Conservation (phyloP, 2,113 vertebrate genomes). For the Castor canadensis region DNA sequence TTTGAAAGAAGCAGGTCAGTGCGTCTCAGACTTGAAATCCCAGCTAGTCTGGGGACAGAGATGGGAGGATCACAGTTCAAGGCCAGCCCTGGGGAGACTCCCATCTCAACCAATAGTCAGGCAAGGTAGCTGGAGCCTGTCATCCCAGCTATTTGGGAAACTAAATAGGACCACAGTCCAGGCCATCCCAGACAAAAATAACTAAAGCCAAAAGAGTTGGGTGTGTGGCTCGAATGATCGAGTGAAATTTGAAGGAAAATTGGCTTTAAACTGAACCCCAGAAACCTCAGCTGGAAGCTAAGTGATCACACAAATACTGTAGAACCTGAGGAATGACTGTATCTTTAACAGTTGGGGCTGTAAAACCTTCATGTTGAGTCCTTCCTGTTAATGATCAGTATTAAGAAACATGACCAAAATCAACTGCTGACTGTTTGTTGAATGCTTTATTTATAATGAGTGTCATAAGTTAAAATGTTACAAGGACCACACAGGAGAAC, state of each 20-base stretch:
- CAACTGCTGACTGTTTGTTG: not conserved
- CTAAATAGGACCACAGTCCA: too few species aligned
- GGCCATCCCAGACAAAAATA: too few species aligned
- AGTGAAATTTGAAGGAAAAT: constrained; percentile 14
- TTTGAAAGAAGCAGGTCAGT: too few species aligned
- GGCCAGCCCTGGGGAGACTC: too few species aligned
- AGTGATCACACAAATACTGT: not conserved
- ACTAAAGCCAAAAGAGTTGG: too few species aligned
- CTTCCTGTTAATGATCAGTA: not conserved
- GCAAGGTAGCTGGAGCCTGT: too few species aligned
- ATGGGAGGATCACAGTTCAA: too few species aligned
- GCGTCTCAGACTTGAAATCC: too few species aligned
- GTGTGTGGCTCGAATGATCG: too few species aligned
- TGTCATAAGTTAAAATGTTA: constrained; percentile 1
- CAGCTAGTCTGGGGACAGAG: too few species aligned
- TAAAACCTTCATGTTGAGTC: not conserved
- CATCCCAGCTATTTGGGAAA: too few species aligned
- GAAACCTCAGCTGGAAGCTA: not conserved
- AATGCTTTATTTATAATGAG: not conserved
- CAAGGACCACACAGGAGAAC: not conserved
- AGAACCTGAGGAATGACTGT: not conserved
- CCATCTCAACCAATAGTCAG: too few species aligned
- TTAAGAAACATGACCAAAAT: not conserved
- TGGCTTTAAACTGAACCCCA: not conserved
- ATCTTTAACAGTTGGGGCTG: not conserved